Percentiles rank a stretch among this genome's conserved stretches.
phyloP scores from a whole-genome alignment of 64 coral and sea anemone genomes.

The Anthopleura sola region DNA sequence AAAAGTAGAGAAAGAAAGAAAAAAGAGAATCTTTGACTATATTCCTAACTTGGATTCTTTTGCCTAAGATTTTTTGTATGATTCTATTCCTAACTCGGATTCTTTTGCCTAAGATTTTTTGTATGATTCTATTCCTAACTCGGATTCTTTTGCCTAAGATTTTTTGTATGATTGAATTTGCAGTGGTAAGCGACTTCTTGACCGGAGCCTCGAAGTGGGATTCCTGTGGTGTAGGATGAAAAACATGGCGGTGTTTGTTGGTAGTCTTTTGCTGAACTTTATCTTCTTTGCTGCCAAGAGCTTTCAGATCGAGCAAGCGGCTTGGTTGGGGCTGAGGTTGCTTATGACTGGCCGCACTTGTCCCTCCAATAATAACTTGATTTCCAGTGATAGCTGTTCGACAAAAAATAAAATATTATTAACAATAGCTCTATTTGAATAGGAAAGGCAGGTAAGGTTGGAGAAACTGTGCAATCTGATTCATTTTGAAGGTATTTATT shows the following conservation, averaged over 20 bases:
- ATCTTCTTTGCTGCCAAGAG: neutral
- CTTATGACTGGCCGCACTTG: neutral
- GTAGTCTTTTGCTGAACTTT: neutral
- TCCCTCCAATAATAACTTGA: neutral
- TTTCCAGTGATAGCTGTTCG: neutral
- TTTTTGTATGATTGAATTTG: neutral
- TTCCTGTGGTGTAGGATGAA: constrained; percentile 6
- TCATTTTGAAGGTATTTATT: too few relatives aligned
- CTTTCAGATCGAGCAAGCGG: neutral
- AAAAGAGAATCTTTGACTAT: neutral
- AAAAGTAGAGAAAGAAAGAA: too few relatives aligned
- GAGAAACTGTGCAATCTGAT: too few relatives aligned
- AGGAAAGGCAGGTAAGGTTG: too few relatives aligned
- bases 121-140: neutral
- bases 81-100: neutral
- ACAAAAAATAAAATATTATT: neutral
- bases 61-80: neutral
- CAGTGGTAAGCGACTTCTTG: neutral
- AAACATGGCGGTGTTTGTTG: neutral
- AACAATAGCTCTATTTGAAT: too few relatives aligned
- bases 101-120: neutral
- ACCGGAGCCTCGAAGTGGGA: neutral
- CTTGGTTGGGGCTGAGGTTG: neutral
- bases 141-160: neutral
- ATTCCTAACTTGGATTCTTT: neutral